Percentiles rank a stretch among this genome's conserved stretches.
These are phyloP conservation scores for Rhaphigaster nebulosa DNA, from an alignment of 2,888 invertebrate genomes.

Conservation along the genomic window DNA sequence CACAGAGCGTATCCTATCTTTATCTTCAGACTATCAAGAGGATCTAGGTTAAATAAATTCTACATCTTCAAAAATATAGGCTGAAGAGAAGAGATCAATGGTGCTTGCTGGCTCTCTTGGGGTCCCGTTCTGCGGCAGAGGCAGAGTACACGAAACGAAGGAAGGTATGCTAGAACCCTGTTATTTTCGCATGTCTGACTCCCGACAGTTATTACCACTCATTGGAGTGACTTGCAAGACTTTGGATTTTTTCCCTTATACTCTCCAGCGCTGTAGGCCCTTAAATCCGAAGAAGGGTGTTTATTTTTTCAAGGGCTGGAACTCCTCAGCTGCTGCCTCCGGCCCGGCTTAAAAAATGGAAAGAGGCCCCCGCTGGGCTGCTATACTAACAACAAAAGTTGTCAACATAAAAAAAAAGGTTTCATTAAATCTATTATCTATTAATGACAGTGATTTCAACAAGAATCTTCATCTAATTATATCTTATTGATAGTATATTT, in stretches of 20 bases:
- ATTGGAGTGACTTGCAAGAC: slow-evolving; percentile 51
- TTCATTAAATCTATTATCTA: slow-evolving; percentile 32
- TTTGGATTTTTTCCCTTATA: slow-evolving; percentile 47
- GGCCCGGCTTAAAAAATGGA: slow-evolving; percentile 1
- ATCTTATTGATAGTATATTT: too few relatives aligned
- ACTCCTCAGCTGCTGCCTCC: slow-evolving; percentile 21
- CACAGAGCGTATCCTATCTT: not conserved
- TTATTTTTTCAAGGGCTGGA: slow-evolving; percentile 54
- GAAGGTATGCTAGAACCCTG: slow-evolving; percentile 1
- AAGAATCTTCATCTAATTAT: not conserved
- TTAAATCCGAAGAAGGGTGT: slow-evolving; percentile 57
- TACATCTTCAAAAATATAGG: not conserved
- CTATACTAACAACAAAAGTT: not conserved
- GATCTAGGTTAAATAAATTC: not conserved
- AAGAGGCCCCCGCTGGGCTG: not conserved
- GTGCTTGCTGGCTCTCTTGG: not conserved
- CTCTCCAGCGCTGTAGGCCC: slow-evolving; percentile 28
- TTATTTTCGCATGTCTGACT: slow-evolving; percentile 53
- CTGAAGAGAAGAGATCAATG: not conserved
- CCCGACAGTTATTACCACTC: slow-evolving; percentile 52
- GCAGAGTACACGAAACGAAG: not conserved
- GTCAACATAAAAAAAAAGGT: not conserved
- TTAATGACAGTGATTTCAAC: not conserved
- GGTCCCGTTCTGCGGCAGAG: not conserved
- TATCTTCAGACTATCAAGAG: not conserved